Evolutionary conservation across 2,888 invertebrate genomes (phyloP).

Genomic region (Philhelius pedissequus): DNA sequence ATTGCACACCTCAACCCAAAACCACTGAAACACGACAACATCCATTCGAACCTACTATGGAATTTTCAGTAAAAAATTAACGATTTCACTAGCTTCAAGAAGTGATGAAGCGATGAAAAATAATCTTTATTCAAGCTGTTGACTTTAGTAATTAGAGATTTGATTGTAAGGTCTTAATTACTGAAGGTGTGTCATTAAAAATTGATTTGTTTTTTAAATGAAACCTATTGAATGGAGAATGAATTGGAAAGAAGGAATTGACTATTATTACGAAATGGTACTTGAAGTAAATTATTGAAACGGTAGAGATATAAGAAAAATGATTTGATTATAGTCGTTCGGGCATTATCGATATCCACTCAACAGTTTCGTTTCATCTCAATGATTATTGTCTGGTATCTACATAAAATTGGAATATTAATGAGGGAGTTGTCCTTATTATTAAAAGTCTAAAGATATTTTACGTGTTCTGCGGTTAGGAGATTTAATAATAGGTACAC

Average conservation of each 20-base stretch:
- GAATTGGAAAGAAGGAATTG: background rate
- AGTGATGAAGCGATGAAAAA: conserved; percentile 38
- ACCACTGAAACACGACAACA: background rate
- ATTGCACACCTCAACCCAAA: background rate
- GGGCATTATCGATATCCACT: background rate
- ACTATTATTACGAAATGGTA: too few species aligned
- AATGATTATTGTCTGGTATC: background rate
- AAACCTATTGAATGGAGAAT: background rate
- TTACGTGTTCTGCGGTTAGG: too few species aligned
- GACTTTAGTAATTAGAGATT: conserved; percentile 44
- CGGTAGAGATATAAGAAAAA: background rate
- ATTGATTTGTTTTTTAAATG: background rate
- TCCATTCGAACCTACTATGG: background rate
- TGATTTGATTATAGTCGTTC: background rate
- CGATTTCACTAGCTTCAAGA: conserved; percentile 17
- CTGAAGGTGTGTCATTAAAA: background rate
- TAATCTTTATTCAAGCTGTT: conserved; percentile 31
- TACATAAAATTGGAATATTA: too few species aligned
- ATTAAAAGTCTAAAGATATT: too few species aligned
- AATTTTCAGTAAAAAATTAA: conserved; percentile 32
- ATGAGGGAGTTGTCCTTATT: too few species aligned
- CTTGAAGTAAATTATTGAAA: background rate
- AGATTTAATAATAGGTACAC: too few species aligned
- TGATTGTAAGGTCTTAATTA: conserved; percentile 6
- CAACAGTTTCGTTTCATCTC: background rate